Evolutionary conservation across 2,888 invertebrate species (phyloP).

Genomic region (Drosophila demipolita): DNA sequence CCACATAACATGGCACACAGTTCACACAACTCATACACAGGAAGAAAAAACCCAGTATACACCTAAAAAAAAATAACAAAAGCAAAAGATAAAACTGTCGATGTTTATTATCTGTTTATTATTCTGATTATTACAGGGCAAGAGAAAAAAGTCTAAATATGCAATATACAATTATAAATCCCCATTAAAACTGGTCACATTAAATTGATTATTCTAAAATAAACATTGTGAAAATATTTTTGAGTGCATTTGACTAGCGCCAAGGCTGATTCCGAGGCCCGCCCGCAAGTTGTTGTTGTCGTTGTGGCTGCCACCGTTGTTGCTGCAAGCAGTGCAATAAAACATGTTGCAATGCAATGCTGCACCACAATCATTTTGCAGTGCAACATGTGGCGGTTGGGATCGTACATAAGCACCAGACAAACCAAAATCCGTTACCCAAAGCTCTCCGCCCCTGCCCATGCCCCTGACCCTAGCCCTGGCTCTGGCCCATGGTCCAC

Average conservation of each 20-base stretch:
- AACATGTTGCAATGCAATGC: constrained; percentile 64
- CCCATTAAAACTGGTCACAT: not conserved
- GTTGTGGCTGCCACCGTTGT: constrained; percentile 13
- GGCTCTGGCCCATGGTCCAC: not conserved
- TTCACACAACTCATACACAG: constrained; percentile 26
- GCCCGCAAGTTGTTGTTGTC: constrained; percentile 39
- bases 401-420: constrained; percentile 33
- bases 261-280: constrained; percentile 11
- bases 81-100: not conserved
- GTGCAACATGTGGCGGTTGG: constrained; percentile 51
- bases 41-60: not conserved
- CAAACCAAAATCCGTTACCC: constrained; percentile 37
- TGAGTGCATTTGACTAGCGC: constrained; percentile 11
- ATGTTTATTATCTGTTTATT: not conserved
- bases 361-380: constrained; percentile 64
- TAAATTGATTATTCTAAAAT: not conserved
- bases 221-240: not conserved
- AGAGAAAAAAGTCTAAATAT: not conserved
- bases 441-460: not conserved
- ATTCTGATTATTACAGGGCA: not conserved
- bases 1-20: constrained; percentile 58
- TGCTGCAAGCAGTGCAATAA: constrained; percentile 61
- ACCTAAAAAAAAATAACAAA: not conserved
- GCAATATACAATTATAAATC: not conserved
- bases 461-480: not conserved